Evolutionary conservation across 2,797 vertebrate genomes (phyloP).

Genomic region (Chelon auratus): DNA sequence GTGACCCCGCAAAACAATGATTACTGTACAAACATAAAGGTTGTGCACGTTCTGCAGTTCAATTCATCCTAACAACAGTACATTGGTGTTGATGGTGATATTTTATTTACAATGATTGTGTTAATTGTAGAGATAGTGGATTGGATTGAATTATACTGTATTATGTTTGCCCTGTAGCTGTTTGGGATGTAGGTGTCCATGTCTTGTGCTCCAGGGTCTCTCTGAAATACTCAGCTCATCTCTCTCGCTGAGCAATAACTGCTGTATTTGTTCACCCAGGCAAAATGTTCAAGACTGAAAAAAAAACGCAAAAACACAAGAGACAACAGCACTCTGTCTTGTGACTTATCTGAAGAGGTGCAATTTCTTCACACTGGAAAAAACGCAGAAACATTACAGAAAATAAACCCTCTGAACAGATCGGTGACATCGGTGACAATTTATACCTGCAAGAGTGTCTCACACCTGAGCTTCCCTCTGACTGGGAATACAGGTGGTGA

Average conservation of each 20-base stretch:
- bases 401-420: constrained; percentile 23
- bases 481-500: constrained; percentile 34
- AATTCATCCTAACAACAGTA: no score
- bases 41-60: no score
- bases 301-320: background rate
- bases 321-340: constrained; percentile 7
- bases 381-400: constrained; percentile 9
- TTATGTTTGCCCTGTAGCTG: background rate
- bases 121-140: constrained; percentile 12
- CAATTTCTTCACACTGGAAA: constrained; percentile 1
- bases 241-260: constrained; percentile 34
- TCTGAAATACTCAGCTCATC: constrained; percentile 40
- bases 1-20: background rate
- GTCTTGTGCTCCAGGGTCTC: constrained; percentile 19
- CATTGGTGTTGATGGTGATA: background rate
- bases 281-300: constrained; percentile 9
- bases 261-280: background rate
- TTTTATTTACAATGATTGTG: constrained; percentile 21
- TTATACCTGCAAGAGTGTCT: constrained; percentile 36
- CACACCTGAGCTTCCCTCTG: constrained; percentile 46
- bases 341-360: constrained; percentile 25
- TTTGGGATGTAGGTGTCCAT: constrained; percentile 19
- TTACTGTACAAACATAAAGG: background rate
- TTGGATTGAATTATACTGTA: constrained; percentile 21
- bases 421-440: constrained; percentile 33